Conservation (phyloP, 2,797 vertebrate species). For the Poeciliopsis turneri region DNA sequence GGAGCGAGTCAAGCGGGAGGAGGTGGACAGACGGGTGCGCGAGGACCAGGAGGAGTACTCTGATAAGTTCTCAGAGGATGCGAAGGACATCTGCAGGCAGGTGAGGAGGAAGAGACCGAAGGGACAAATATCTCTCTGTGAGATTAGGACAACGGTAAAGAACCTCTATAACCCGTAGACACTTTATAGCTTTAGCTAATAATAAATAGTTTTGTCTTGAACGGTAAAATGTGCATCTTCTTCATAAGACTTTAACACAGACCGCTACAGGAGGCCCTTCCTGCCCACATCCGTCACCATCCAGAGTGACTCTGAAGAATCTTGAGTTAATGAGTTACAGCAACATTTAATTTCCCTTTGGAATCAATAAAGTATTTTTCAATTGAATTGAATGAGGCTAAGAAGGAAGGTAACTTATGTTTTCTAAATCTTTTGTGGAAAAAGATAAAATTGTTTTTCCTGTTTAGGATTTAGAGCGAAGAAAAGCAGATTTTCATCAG, state of each 20-base stretch:
- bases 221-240: not conserved
- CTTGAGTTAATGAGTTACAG: no score
- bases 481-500: not conserved
- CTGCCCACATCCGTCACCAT: no score
- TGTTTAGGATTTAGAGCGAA: not conserved
- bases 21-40: conserved; percentile 88
- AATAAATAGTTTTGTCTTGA: not conserved
- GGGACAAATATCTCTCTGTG: not conserved
- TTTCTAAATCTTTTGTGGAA: not conserved
- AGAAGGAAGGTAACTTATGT: not conserved
- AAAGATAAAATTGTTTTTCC: not conserved
- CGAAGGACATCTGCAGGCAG: conserved; percentile 91
- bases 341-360: no score
- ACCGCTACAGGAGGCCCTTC: no score
- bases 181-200: not conserved
- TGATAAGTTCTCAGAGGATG: conserved; percentile 87
- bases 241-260: no score
- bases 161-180: not conserved
- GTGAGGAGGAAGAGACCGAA: conserved; percentile 72
- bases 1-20: conserved; percentile 88
- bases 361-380: no score
- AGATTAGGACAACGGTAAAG: not conserved
- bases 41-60: conserved; percentile 88
- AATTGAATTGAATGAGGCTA: not conserved
- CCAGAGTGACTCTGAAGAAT: no score